Conservation (phyloP, 2,797 vertebrate species). For the Tamandua tetradactyla region DNA sequence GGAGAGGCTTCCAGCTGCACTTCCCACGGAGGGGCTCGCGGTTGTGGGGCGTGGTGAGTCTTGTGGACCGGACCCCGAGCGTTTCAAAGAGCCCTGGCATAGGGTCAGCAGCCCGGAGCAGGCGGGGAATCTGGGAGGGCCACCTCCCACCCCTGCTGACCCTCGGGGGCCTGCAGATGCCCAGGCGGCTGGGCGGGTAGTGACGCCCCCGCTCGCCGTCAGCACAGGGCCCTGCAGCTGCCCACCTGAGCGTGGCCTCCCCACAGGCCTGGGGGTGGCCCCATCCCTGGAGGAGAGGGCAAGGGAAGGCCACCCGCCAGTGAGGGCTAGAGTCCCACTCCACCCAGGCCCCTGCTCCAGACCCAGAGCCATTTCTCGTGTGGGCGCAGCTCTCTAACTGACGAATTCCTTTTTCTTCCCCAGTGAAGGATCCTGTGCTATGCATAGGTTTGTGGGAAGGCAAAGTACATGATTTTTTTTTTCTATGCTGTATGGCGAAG, state of each 20-base stretch:
- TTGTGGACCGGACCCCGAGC: neutral
- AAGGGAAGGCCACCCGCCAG: neutral
- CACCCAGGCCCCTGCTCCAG: neutral
- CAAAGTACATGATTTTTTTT: neutral
- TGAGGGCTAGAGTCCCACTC: neutral
- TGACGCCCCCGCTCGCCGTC: accelerated
- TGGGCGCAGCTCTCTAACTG: neutral
- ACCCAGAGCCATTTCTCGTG: accelerated
- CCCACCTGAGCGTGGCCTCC: too few relatives aligned
- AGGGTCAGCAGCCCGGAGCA: neutral
- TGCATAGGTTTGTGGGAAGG: neutral
- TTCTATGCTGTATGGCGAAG: too few relatives aligned
- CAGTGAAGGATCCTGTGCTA: neutral
- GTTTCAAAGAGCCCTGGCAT: neutral
- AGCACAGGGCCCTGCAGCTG: too few relatives aligned
- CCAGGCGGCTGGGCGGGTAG: neutral
- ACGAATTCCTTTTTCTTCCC: neutral
- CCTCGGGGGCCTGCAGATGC: neutral
- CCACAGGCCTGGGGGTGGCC: too few relatives aligned
- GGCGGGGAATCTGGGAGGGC: neutral
- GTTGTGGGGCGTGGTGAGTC: neutral
- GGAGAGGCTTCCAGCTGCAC: neutral
- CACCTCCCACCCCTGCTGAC: neutral
- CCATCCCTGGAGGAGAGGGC: neutral
- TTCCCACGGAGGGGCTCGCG: neutral